phyloP scores from a whole-genome alignment of 64 coral and sea anemone species.

The Dendronephthya gigantea region DNA sequence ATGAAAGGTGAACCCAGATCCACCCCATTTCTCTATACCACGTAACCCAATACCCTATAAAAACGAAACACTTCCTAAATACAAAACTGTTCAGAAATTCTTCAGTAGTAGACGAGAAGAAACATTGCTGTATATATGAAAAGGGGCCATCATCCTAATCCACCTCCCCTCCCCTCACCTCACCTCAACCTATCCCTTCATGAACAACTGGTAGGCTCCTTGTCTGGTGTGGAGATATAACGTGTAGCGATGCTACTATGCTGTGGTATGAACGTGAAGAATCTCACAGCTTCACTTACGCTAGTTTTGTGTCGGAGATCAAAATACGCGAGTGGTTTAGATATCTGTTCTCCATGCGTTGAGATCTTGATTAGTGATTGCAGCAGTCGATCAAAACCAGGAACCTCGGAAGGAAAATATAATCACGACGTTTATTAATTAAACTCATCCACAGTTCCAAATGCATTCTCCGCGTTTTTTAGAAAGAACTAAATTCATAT shows the following conservation, averaged over 20 bases:
- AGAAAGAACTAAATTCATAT: background rate
- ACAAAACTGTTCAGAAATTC: background rate
- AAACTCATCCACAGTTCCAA: background rate
- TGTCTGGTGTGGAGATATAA: background rate
- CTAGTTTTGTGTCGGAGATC: constrained; percentile 56
- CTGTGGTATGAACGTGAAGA: background rate
- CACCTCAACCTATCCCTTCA: too few species aligned
- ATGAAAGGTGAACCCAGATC: constrained; percentile 82
- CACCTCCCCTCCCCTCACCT: background rate
- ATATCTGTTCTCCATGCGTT: constrained; percentile 38
- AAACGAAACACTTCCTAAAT: background rate
- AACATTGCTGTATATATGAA: too few species aligned
- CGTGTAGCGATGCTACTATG: background rate
- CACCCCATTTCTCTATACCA: constrained; percentile 63
- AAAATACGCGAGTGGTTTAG: constrained; percentile 67
- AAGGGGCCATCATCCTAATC: background rate
- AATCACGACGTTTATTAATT: background rate
- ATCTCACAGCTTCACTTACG: constrained; percentile 33
- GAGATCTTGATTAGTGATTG: constrained; percentile 83
- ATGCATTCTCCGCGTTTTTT: background rate
- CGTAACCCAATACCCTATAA: constrained; percentile 65
- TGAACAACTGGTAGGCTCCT: too few species aligned
- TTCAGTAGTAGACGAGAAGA: too few species aligned
- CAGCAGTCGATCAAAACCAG: constrained; percentile 39
- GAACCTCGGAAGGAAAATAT: constrained; percentile 27